These are phyloP conservation scores for Hydra vulgaris DNA, from an alignment of 30 jellyfish, hydroid and myxozoan genomes.

Conservation along the genomic window DNA sequence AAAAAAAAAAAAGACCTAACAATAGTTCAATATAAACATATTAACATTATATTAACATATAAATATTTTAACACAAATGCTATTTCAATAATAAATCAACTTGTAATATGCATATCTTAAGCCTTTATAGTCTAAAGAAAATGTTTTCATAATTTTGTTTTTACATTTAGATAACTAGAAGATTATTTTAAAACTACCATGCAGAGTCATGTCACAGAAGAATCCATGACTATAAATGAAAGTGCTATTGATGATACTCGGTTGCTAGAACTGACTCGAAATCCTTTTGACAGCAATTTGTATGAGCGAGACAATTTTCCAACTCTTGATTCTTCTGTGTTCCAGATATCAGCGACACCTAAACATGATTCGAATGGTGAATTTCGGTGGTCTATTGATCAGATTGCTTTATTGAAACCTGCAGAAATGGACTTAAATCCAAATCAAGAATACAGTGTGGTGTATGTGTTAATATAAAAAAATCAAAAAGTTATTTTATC, in stretches of 20 bases:
- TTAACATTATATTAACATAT: too few species aligned
- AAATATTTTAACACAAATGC: too few species aligned
- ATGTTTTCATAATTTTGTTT: too few species aligned
- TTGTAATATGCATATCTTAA: too few species aligned
- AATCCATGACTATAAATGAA: background rate
- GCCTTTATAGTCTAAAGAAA: too few species aligned
- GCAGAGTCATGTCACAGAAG: background rate
- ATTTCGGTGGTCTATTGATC: constrained; percentile 35
- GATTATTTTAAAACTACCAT: too few species aligned
- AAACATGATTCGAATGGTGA: background rate
- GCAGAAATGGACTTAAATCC: constrained; percentile 30
- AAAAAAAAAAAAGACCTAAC: too few species aligned
- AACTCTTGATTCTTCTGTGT: constrained; percentile 20
- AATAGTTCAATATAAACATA: too few species aligned
- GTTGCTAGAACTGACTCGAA: constrained; percentile 19
- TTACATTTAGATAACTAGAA: too few species aligned
- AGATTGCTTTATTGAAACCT: constrained; percentile 18
- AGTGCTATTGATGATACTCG: background rate
- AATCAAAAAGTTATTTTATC: background rate
- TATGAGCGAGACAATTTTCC: constrained; percentile 28
- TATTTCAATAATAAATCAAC: too few species aligned
- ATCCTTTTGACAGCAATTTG: constrained; percentile 22
- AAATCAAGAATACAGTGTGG: constrained; percentile 29
- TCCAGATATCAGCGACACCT: constrained; percentile 16
- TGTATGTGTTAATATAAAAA: background rate